A percentile compares a stretch with the other conserved stretches of the same genome.
phyloP scores from a whole-genome alignment of 2,797 vertebrate species.

The Acanthis flammea region DNA sequence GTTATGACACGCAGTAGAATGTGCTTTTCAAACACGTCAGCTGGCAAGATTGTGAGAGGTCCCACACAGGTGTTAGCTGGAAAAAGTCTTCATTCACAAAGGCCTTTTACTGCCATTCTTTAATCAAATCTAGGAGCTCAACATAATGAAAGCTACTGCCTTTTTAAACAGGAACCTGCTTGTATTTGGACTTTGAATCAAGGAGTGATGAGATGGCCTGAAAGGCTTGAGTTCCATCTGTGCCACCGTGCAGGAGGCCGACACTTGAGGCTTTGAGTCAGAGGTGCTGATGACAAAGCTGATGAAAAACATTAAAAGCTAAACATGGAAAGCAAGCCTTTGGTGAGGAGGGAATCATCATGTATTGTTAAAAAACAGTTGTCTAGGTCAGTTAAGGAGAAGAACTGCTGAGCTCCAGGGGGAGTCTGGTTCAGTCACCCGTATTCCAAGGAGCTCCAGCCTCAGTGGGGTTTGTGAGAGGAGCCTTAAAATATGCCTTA shows the following conservation, averaged over 20 bases:
- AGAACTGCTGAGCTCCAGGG: background rate
- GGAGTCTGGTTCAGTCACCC: background rate
- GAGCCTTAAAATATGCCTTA: background rate
- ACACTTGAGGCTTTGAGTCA: background rate
- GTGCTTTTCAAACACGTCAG: background rate
- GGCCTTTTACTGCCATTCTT: background rate
- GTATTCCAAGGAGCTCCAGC: background rate
- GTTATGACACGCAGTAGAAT: background rate
- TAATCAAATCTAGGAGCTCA: background rate
- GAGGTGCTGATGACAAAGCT: conserved; percentile 16
- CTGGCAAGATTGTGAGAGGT: background rate
- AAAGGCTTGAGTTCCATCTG: background rate
- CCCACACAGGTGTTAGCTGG: conserved; percentile 25
- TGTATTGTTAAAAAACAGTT: conserved; percentile 16
- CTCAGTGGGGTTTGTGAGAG: background rate
- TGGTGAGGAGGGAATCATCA: background rate
- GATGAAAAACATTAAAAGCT: conserved; percentile 25
- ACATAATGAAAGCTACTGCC: background rate
- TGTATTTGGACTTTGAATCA: background rate
- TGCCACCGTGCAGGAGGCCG: background rate
- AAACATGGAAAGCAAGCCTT: background rate
- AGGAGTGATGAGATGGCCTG: background rate
- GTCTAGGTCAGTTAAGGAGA: conserved; percentile 23
- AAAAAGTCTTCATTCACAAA: conserved; percentile 25
- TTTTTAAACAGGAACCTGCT: background rate